Conservation (phyloP, 2,113 vertebrate species). For the Orycteropus afer region DNA sequence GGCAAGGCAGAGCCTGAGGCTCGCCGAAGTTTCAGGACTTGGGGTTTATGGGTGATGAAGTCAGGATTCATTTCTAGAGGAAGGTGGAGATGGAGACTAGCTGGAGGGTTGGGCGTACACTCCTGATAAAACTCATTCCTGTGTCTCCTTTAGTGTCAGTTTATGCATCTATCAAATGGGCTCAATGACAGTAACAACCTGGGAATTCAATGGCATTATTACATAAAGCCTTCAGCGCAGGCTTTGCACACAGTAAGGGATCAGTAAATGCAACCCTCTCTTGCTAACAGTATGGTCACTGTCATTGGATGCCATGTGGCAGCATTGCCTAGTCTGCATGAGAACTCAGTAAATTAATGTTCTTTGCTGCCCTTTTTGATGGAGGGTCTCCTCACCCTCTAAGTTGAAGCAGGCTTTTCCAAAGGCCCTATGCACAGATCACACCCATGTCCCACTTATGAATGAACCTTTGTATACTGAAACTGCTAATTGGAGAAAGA, state of each 20-base stretch:
- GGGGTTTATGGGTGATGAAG: background rate
- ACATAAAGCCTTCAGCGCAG: background rate
- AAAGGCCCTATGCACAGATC: background rate
- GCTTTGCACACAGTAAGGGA: background rate
- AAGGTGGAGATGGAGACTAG: background rate
- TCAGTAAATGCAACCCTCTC: background rate
- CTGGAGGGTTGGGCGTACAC: no score
- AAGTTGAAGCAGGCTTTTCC: background rate
- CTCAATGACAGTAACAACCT: background rate
- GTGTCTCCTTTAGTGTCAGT: background rate
- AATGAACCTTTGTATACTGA: background rate
- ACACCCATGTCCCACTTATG: background rate
- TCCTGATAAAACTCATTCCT: background rate
- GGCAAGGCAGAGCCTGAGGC: background rate
- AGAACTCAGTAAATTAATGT: background rate
- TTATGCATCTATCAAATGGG: background rate
- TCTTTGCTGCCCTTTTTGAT: background rate
- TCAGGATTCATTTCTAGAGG: background rate
- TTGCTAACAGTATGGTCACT: background rate
- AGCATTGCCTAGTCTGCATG: background rate
- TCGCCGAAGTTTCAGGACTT: background rate
- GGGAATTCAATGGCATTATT: background rate
- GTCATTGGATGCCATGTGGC: no score
- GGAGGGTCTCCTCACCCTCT: background rate
- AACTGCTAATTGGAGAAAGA: background rate